Evolutionary conservation across 2,797 vertebrate genomes (phyloP).

Genomic region (Eupleurogrammus muticus): DNA sequence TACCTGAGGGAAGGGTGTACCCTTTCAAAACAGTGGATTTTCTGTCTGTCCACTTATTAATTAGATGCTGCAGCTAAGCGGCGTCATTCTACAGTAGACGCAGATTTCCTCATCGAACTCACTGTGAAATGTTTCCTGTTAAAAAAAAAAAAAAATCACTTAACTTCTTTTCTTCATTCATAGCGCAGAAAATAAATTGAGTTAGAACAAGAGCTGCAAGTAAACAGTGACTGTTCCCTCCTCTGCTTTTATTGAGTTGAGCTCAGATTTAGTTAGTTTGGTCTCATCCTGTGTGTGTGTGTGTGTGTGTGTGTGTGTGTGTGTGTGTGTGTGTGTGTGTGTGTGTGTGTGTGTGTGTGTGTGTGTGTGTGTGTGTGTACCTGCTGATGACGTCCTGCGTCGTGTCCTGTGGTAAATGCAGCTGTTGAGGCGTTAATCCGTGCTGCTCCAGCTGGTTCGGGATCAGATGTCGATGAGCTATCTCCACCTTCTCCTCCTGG

Average conservation of each 20-base stretch:
- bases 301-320: not conserved
- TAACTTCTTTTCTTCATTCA: not conserved
- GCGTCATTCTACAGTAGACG: no score
- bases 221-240: not conserved
- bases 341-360: not conserved
- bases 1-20: constrained; percentile 81
- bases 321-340: not conserved
- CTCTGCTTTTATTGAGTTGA: no score
- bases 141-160: no score
- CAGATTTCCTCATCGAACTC: no score
- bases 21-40: no score
- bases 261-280: no score
- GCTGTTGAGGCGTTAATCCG: constrained; percentile 92
- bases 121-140: no score
- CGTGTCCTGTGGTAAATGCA: constrained; percentile 93
- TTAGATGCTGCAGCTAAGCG: no score
- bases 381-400: constrained; percentile 92
- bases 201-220: not conserved
- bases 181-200: not conserved
- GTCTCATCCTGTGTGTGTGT: no score
- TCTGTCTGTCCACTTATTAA: no score
- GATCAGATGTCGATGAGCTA: constrained; percentile 96
- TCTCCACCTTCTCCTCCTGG: constrained; percentile 97
- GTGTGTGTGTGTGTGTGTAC: constrained; percentile 65
- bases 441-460: constrained; percentile 96